Percentiles rank a stretch among this genome's conserved stretches.
Evolutionary conservation across 2,113 vertebrate species (phyloP).

Genomic region (Cinclus mexicanus): DNA sequence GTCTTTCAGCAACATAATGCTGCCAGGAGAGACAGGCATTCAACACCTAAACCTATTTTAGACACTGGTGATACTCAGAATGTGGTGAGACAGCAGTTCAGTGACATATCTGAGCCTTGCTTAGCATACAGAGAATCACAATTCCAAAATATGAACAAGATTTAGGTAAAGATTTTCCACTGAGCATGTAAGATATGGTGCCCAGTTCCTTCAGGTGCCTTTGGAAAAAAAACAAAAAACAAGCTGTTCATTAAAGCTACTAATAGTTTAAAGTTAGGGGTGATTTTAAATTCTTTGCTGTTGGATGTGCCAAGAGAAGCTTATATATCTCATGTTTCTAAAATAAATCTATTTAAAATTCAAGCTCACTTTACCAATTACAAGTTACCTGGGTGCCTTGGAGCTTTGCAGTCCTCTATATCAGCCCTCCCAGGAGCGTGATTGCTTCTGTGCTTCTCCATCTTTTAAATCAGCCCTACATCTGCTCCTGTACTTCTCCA

Average conservation of each 20-base stretch:
- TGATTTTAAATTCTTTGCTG: neutral
- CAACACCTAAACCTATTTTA: neutral
- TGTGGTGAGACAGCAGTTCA: neutral
- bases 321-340: neutral
- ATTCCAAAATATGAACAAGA: neutral
- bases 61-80: neutral
- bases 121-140: neutral
- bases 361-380: neutral
- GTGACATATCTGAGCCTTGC: neutral
- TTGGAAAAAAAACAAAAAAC: neutral
- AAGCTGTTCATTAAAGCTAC: neutral
- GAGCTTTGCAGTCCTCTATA: neutral
- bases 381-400: neutral
- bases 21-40: neutral
- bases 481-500: neutral
- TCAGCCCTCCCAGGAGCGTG: neutral
- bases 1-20: neutral
- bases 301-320: neutral
- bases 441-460: neutral
- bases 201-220: neutral
- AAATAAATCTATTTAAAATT: neutral
- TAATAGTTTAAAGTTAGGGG: neutral
- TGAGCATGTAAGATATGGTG: neutral
- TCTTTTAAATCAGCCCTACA: neutral
- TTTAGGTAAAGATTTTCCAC: neutral